Conservation (phyloP, 2,113 vertebrate genomes). For the Microtus richardsoni region DNA sequence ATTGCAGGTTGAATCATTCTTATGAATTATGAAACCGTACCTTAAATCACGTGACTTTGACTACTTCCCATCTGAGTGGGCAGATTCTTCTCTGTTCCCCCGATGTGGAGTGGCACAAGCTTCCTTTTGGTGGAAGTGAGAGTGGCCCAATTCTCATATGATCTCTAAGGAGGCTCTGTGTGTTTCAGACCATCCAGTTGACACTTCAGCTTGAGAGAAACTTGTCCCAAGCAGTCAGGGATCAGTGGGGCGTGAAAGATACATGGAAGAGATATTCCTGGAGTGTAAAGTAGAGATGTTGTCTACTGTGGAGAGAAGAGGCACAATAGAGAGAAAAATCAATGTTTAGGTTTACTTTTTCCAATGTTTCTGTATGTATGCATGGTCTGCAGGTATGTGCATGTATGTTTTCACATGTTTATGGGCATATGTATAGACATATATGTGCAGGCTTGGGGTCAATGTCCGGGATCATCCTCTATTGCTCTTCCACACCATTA, state of each 20-base stretch:
- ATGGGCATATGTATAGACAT: not conserved
- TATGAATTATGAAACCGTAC: not conserved
- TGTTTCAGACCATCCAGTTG: not conserved
- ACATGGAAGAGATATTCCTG: not conserved
- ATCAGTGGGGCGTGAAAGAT: not conserved
- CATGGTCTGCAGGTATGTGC: not conserved
- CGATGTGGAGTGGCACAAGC: not conserved
- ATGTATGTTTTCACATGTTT: too few relatives aligned
- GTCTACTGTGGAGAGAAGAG: not conserved
- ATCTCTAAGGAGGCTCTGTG: not conserved
- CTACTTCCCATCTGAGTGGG: not conserved
- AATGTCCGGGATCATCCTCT: not conserved
- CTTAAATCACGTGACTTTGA: not conserved
- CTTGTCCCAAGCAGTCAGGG: not conserved
- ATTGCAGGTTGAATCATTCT: not conserved
- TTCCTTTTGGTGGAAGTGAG: not conserved
- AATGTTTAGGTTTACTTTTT: not conserved
- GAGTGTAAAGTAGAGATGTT: not conserved
- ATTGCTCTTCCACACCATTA: too few relatives aligned
- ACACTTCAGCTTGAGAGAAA: not conserved
- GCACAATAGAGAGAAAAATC: not conserved
- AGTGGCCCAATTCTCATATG: not conserved
- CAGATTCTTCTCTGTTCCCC: not conserved
- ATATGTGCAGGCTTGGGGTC: not conserved
- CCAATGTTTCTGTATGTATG: not conserved